These are phyloP conservation scores for Talpa occidentalis DNA, from an alignment of 2,113 vertebrate genomes.

Conservation along the genomic window DNA sequence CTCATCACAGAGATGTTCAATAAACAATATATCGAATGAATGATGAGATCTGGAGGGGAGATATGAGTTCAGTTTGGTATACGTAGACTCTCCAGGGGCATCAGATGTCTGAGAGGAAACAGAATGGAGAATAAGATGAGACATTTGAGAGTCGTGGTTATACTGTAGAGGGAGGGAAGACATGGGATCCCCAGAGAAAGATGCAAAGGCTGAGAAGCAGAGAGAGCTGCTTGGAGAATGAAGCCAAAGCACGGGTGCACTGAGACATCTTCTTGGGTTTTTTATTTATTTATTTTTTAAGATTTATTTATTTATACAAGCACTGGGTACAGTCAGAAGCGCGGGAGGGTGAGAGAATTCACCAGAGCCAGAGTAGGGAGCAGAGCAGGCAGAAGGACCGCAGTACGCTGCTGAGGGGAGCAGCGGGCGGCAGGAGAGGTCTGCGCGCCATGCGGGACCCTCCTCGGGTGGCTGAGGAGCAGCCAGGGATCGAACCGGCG, in stretches of 20 bases:
- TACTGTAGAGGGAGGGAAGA: background rate
- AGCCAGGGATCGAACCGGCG: too few relatives aligned
- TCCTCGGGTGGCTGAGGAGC: too few relatives aligned
- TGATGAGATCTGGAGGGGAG: background rate
- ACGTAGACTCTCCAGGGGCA: background rate
- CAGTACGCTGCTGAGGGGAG: too few relatives aligned
- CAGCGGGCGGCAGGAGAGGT: too few relatives aligned
- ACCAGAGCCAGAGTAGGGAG: too few relatives aligned
- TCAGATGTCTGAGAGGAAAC: background rate
- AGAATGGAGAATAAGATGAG: background rate
- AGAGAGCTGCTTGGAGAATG: background rate
- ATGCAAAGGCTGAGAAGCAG: background rate
- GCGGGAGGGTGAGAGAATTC: too few relatives aligned
- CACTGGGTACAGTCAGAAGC: too few relatives aligned
- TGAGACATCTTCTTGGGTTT: background rate
- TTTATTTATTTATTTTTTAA: too few relatives aligned
- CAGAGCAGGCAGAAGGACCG: too few relatives aligned
- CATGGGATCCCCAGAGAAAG: background rate
- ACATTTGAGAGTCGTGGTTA: background rate
- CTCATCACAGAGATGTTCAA: background rate
- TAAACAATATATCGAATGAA: background rate
- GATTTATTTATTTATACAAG: too few relatives aligned
- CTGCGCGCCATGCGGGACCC: too few relatives aligned
- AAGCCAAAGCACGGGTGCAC: background rate
- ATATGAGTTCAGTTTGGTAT: background rate